Evolutionary conservation across 2,888 invertebrate species (phyloP), one percentile per base, ranked within the genome.

Genomic region (Diaphora mendica): DNA sequence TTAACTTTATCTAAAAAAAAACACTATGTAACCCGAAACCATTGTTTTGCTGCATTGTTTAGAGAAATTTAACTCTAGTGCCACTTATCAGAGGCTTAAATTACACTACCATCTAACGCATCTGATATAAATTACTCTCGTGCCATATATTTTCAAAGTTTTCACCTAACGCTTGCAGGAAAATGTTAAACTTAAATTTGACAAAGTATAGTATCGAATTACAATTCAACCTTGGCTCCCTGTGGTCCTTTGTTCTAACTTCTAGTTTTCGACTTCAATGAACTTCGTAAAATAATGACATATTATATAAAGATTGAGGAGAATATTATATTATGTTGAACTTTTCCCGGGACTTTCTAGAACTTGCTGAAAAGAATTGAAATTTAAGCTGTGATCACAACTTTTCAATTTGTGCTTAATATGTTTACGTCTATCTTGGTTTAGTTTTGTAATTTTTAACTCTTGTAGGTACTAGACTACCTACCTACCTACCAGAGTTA

Each of bases 201-300:
- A 30, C 67, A 67, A 67, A 48, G 67, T 23, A 44, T 30, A 23
- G 68, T 59, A 69, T 69, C 68, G n/a, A 39, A 39, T 69, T 59
- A 69, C 55, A 59, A 39, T 17, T 39, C 39, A 69, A 59, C 55
- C 26, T 39, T 59, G 26, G 33, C n/a, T 48, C 26, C 55, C 39
- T n/a, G n/a, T 11, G 55, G 20, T 17, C 39, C 39, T 69, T 35
- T 59, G 55, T 59, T 69, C 35, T 35, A 11, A 68, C 48, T 55
- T 68, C 23, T 68, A 17, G 30, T 55, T n/a, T n/a, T 35, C 39
- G 2, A 20, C 26, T 35, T 55, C 17, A 55, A 39, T 39, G 33
- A 26, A 17, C 39, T 33, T 48, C 5, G 26, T 23, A 39, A 62
- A 30, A 62, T 30, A 62, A 62, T 30, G 62, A 62, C 30, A 30